Evolutionary conservation across 2,113 vertebrate species (phyloP).

Genomic region (Taxidea taxus): DNA sequence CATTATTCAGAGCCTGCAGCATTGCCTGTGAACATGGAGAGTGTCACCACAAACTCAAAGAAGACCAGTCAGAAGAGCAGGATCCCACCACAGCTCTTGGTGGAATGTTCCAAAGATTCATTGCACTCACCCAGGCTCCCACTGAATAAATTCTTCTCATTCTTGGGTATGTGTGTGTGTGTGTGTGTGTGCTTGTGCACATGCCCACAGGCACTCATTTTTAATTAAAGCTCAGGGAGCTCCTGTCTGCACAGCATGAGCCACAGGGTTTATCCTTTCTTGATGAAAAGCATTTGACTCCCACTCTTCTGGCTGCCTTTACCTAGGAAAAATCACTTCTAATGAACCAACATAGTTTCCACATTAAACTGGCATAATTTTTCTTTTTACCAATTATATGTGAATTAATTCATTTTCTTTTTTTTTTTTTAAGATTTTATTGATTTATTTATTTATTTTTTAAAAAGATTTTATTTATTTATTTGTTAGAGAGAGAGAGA

Average conservation of each 20-base stretch:
- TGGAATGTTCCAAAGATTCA: not conserved
- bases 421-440: too few relatives aligned
- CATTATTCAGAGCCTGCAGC: not conserved
- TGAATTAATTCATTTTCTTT: not conserved
- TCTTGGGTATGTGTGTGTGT: not conserved
- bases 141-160: not conserved
- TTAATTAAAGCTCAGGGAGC: not conserved
- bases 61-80: not conserved
- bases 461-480: too few relatives aligned
- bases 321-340: not conserved
- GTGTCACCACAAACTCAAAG: not conserved
- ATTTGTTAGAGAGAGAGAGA: too few relatives aligned
- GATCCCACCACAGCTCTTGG: not conserved
- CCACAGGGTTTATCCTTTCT: not conserved
- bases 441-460: too few relatives aligned
- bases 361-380: not conserved
- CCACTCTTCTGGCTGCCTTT: not conserved
- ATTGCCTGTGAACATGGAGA: not conserved
- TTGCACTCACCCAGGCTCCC: not conserved
- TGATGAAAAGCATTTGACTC: not conserved
- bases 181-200: not conserved
- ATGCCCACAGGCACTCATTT: not conserved
- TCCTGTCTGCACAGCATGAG: not conserved
- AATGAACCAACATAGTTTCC: not conserved
- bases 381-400: not conserved